phyloP scores from a whole-genome alignment of 2,888 invertebrate species.

The Salticus scenicus region DNA sequence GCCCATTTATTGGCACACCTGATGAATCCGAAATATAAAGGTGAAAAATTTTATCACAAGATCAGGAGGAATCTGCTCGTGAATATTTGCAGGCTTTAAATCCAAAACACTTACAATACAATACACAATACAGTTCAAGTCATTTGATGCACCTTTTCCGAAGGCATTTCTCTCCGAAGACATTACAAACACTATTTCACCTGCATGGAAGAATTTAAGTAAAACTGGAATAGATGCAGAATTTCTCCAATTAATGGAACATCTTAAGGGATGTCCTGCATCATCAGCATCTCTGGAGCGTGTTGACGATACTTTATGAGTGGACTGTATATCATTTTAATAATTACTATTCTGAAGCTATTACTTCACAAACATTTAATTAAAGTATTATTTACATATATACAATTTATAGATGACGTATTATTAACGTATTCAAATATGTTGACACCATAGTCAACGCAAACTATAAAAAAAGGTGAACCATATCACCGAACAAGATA shows the following conservation, averaged over 20 bases:
- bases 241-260: slow-evolving; percentile 23
- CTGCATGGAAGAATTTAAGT: not conserved
- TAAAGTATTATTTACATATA: too few species aligned
- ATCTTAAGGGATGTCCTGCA: slow-evolving; percentile 19
- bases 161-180: not conserved
- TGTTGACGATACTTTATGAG: too few species aligned
- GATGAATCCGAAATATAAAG: slow-evolving; percentile 13
- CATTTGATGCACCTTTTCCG: not conserved
- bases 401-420: too few species aligned
- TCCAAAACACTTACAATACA: slow-evolving; percentile 19
- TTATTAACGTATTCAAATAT: too few species aligned
- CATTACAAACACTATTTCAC: not conserved
- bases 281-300: slow-evolving; percentile 15
- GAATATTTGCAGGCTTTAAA: slow-evolving; percentile 9
- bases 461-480: too few species aligned
- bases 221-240: slow-evolving; percentile 2
- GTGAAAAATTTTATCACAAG: slow-evolving; percentile 13
- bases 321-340: too few species aligned
- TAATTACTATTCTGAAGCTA: too few species aligned
- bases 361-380: too few species aligned
- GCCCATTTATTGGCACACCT: slow-evolving; percentile 16
- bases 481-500: too few species aligned
- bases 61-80: slow-evolving; percentile 6
- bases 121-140: not conserved
- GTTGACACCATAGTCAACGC: too few species aligned